Base-by-base conservation (phyloP, 2,888 invertebrate genomes). In the Ditula angustiorana region DNA sequence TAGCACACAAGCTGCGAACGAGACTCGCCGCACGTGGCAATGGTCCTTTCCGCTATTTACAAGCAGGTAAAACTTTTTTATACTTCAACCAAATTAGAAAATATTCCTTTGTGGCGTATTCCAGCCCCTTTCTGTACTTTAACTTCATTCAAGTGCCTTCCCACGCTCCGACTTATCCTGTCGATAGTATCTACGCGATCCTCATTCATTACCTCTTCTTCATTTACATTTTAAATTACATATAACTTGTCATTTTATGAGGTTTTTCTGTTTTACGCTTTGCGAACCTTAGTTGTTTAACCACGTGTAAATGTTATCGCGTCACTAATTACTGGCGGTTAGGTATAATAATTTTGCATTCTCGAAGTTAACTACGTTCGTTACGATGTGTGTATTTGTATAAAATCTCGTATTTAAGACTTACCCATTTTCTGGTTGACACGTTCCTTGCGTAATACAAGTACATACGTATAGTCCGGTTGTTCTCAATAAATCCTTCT, bases 11-110 rank as follows among this genome's bases (percentile, higher is more conserved):
- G 88, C 87, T 87, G 89, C 86, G 74, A 41, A 60, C 63, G 75
- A 58, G 65, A 57, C 69, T 50, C 58, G 73, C 72, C 90, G 92
- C 92, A 92, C 92, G 92, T 92, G 92, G 92, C 92, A 92, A 79
- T 75, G 81, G 82, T 74, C 82, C 89, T 89, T 90, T 87, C 92
- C 90, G 91, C 87, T 86, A 83, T 84, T 85, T 82, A 82, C 78
- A 77, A 74, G 87, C 92, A 92, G 92, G 92, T 92, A 92, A 88
- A 82, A 72, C 74, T 85, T 88, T 92, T 91, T 63, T 57, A n/a
- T n/a, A n/a, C n/a, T 50, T n/a, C 57, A 64, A 67, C 67, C 73
- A 78, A 83, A 85, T 83, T 83, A 81, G 77, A 80, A 82, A 78
- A 66, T 23, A 53, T 53, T 33, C 68, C 61, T 61, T 79, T 79